A percentile compares a stretch with the other conserved stretches of the same genome.
These are phyloP conservation scores for Cetonia aurata DNA, from an alignment of 2,888 invertebrate genomes.

Conservation along the genomic window DNA sequence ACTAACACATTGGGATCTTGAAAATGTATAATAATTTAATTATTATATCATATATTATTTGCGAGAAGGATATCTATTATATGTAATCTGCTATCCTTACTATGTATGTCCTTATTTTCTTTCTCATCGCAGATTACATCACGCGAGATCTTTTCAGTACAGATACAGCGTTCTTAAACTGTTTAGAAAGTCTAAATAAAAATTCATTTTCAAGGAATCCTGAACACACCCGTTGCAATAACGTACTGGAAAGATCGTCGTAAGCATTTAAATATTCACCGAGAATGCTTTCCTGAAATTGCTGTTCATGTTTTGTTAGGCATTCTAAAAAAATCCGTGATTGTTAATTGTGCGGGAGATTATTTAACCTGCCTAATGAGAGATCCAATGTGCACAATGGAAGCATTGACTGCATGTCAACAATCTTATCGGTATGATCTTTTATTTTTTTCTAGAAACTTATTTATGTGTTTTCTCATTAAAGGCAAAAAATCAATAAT, in stretches of 20 bases:
- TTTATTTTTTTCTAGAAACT: slow-evolving; percentile 24
- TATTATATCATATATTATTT: slow-evolving; percentile 21
- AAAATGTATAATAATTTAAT: too few species aligned
- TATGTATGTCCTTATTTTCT: slow-evolving; percentile 18
- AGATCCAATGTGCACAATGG: slow-evolving; percentile 24
- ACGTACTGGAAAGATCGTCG: slow-evolving; percentile 39
- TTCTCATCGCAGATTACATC: slow-evolving; percentile 40
- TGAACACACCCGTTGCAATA: slow-evolving; percentile 46
- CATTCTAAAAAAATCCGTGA: slow-evolving; percentile 42
- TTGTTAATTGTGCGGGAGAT: too few species aligned
- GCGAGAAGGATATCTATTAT: slow-evolving; percentile 46
- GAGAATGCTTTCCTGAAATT: slow-evolving; percentile 41
- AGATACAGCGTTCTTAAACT: slow-evolving; percentile 43
- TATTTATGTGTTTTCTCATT: slow-evolving; percentile 14
- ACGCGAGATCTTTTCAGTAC: slow-evolving; percentile 42
- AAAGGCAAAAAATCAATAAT: slow-evolving; percentile 19
- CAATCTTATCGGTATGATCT: not conserved
- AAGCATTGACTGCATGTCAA: slow-evolving; percentile 12
- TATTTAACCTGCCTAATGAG: slow-evolving; percentile 19
- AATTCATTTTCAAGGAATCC: slow-evolving; percentile 45
- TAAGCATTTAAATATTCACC: slow-evolving; percentile 43
- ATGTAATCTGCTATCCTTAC: slow-evolving; percentile 9
- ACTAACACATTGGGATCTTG: too few species aligned
- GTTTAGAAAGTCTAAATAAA: slow-evolving; percentile 45
- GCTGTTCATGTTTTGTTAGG: slow-evolving; percentile 46